Evolutionary conservation across 2,888 invertebrate genomes (phyloP), one percentile per base, ranked within the genome.

Genomic region (Poecilobothrus nobilitatus): DNA sequence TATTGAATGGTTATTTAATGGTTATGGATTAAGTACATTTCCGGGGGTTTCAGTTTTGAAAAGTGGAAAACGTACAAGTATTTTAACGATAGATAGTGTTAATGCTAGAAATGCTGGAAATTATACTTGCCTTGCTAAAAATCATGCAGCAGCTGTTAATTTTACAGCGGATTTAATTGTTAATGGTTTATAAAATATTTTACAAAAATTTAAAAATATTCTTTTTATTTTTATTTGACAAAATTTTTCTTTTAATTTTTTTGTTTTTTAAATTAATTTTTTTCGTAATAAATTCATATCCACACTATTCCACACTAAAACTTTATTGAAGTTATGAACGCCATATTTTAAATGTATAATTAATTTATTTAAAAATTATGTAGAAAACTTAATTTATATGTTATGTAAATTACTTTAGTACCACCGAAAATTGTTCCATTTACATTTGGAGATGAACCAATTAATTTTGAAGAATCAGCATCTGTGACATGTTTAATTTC

Each of bases 381-480:
- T n/a, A 8, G 37, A 37, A 37, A 37, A 37, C 7, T 5, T 37
- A 5, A 10, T 37, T 37, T 37, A 37, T 7, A 34, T 37, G 1
- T 37, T 37, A n/a, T 53, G 18, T 2, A 53, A 53, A 53, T 41
- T 53, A 37, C 61, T 37, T 37, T 83, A 89, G 89, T 89, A 82
- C 85, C 86, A 78, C 89, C 90, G 73, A 86, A 87, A 83, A 88
- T 89, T 76, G 84, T 86, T 76, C 88, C 89, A 74, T 89, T 89
- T 79, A 80, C 82, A 73, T 88, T 89, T 75, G 88, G 87, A 72
- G 85, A 86, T 71, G 86, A 87, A 76, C 84, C 86, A 77, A 81
- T 84, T 76, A 83, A 85, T 81, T 80, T 84, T 74, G 84, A 84
- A 70, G 87, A 88, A 79, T 84, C 87, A 71, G 74, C 84, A 67